These are phyloP conservation scores for Drosophila paramelanica DNA, from an alignment of 2,888 invertebrate genomes.

Conservation along the genomic window DNA sequence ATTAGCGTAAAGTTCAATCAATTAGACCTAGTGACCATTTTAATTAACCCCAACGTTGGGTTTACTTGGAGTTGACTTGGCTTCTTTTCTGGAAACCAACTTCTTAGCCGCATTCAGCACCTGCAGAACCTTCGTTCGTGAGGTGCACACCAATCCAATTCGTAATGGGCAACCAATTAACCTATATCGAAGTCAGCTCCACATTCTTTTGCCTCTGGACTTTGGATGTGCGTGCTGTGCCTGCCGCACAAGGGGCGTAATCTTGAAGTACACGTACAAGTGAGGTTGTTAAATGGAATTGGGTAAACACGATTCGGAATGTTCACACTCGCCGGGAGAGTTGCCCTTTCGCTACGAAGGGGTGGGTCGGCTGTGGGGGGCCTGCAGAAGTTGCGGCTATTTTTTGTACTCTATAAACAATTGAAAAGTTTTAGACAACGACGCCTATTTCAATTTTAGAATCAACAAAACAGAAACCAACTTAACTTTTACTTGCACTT, in stretches of 20 bases:
- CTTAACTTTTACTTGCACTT: slow-evolving; percentile 45
- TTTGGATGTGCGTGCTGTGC: slow-evolving; percentile 53
- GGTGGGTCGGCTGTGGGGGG: not conserved
- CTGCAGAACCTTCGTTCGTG: slow-evolving; percentile 53
- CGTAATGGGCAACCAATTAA: slow-evolving; percentile 72
- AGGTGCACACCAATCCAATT: slow-evolving; percentile 25
- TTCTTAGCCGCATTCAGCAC: slow-evolving; percentile 56
- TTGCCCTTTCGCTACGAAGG: not conserved
- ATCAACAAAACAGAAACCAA: slow-evolving; percentile 58
- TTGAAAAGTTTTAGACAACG: slow-evolving; percentile 75
- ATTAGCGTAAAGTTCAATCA: slow-evolving; percentile 25
- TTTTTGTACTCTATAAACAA: slow-evolving; percentile 76
- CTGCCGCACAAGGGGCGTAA: slow-evolving; percentile 16
- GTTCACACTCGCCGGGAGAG: slow-evolving; percentile 38
- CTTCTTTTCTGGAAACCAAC: slow-evolving; percentile 30
- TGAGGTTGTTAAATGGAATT: slow-evolving; percentile 54
- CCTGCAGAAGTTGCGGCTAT: slow-evolving; percentile 38
- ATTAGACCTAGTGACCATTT: slow-evolving; percentile 28
- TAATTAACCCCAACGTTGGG: too few species aligned
- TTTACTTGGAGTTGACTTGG: too few species aligned
- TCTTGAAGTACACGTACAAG: slow-evolving; percentile 35
- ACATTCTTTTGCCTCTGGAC: slow-evolving; percentile 17
- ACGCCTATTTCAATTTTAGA: slow-evolving; percentile 80
- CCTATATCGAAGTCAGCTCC: slow-evolving; percentile 58
- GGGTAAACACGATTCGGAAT: slow-evolving; percentile 69